A percentile compares a stretch with the other conserved stretches of the same genome.
These are phyloP conservation scores for Capreolus pygargus DNA, from an alignment of 2,113 vertebrate species.

Conservation along the genomic window DNA sequence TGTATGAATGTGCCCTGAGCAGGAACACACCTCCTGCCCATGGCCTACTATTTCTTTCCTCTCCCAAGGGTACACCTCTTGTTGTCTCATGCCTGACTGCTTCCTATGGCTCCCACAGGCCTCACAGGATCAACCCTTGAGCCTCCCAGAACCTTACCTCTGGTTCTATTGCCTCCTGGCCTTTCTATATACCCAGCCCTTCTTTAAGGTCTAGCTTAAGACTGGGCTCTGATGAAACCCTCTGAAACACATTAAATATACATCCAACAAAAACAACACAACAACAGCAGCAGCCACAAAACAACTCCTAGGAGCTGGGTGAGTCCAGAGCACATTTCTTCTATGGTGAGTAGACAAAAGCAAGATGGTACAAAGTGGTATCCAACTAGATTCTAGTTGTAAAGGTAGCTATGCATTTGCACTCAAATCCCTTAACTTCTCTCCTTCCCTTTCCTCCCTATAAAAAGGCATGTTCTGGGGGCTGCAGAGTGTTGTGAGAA, in stretches of 20 bases:
- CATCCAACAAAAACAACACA: neutral
- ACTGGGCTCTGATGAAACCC: neutral
- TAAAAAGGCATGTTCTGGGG: neutral
- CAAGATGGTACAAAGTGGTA: neutral
- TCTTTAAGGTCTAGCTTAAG: neutral
- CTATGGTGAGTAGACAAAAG: neutral
- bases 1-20: fast-evolving
- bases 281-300: neutral
- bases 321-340: neutral
- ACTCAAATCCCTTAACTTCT: neutral
- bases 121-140: neutral
- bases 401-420: neutral
- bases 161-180: neutral
- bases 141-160: neutral
- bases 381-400: neutral
- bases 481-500: fast-evolving
- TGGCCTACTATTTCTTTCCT: neutral
- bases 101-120: neutral
- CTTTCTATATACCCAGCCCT: neutral
- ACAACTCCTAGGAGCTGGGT: neutral
- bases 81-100: neutral
- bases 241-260: neutral
- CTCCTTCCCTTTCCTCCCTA: neutral
- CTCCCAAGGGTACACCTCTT: neutral
- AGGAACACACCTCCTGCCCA: too few relatives aligned